These are phyloP conservation scores for Rana temporaria DNA, from an alignment of 2,113 vertebrate genomes.

Conservation along the genomic window DNA sequence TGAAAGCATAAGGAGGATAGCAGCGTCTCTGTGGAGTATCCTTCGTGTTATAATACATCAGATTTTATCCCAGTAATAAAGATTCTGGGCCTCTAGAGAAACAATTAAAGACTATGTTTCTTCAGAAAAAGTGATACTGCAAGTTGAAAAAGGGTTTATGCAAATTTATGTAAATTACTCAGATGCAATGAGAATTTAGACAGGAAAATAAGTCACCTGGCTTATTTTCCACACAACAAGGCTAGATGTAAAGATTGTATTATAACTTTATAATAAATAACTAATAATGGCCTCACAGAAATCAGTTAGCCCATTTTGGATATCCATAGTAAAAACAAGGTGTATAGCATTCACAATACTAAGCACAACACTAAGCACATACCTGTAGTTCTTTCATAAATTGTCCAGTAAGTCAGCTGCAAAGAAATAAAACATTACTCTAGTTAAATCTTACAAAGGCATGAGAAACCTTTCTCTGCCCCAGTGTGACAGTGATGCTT, in stretches of 20 bases:
- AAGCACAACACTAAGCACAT: too few species aligned
- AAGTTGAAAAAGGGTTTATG: conserved; percentile 22
- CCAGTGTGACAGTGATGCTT: too few species aligned
- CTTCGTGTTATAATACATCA: conserved; percentile 23
- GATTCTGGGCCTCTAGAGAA: conserved; percentile 11
- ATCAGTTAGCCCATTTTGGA: too few species aligned
- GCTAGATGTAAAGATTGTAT: neutral
- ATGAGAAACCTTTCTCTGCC: too few species aligned
- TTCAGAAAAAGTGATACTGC: neutral
- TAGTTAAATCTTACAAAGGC: too few species aligned
- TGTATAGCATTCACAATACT: too few species aligned
- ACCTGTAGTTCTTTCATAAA: too few species aligned
- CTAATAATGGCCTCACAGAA: too few species aligned
- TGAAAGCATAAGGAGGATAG: neutral
- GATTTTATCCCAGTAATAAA: conserved; percentile 30
- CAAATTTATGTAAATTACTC: conserved; percentile 29
- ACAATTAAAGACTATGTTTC: conserved; percentile 38
- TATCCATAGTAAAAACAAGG: too few species aligned
- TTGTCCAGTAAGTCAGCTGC: too few species aligned
- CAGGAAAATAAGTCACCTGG: neutral
- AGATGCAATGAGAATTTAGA: conserved; percentile 18
- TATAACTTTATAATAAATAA: neutral
- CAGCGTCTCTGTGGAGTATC: conserved; percentile 33
- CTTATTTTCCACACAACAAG: neutral
- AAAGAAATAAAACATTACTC: too few species aligned